Conservation (phyloP, 2,797 vertebrate species). For the Periparus ater region DNA sequence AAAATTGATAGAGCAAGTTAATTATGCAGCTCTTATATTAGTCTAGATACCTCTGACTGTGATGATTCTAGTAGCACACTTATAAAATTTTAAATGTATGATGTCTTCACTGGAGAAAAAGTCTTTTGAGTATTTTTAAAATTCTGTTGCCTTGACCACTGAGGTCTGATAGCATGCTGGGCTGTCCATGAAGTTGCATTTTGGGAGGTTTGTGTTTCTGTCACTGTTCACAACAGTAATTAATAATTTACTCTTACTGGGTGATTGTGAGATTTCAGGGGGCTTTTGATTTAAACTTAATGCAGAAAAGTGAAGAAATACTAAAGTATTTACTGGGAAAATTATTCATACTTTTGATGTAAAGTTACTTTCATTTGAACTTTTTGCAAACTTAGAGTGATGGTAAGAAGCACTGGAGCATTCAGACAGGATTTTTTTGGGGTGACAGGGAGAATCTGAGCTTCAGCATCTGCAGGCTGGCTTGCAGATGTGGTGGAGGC, state of each 20-base stretch:
- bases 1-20: conserved; percentile 27
- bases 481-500: not conserved
- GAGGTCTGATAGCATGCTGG: not conserved
- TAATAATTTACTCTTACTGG: not conserved
- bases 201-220: not conserved
- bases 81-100: not conserved
- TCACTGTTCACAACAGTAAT: not conserved
- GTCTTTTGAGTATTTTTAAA: not conserved
- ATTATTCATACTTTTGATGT: not conserved
- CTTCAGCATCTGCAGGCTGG: not conserved
- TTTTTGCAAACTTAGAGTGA: not conserved
- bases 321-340: not conserved
- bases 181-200: not conserved
- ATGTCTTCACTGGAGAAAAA: not conserved
- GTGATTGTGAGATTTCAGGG: not conserved
- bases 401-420: not conserved
- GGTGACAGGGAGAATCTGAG: not conserved
- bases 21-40: conserved; percentile 29
- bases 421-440: not conserved
- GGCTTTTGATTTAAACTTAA: not conserved
- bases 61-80: not conserved
- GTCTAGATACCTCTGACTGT: not conserved
- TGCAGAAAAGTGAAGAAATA: not conserved
- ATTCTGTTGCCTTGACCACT: not conserved
- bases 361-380: not conserved